Percentiles rank a stretch among this genome's conserved stretches.
Conservation (phyloP, 2,113 vertebrate genomes). For the Gopherus evgoodei region DNA sequence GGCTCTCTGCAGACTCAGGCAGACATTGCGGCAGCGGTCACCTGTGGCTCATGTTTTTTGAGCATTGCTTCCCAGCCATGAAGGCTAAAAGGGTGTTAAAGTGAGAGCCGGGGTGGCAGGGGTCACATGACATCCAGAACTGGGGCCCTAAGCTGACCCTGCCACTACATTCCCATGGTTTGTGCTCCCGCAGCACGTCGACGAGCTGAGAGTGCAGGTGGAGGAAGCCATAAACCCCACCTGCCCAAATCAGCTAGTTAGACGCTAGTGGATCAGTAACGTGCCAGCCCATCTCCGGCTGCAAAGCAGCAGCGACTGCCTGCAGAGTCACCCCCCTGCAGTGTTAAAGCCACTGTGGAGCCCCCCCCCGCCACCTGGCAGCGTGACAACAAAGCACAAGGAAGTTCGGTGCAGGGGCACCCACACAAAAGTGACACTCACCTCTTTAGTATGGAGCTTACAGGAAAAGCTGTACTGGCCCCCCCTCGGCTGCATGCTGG, state of each 20-base stretch:
- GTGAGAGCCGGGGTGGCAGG: not conserved
- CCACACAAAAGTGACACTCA: constrained; percentile 42
- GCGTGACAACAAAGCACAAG: constrained; percentile 29
- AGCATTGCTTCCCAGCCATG: not conserved
- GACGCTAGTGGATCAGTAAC: not conserved
- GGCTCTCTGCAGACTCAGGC: not conserved
- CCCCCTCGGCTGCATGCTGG: not conserved
- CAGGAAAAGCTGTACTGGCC: not conserved
- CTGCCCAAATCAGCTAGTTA: not conserved
- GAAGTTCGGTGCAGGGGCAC: constrained; percentile 47
- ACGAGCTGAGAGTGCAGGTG: not conserved
- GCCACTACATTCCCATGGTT: not conserved
- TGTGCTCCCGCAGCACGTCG: accelerated
- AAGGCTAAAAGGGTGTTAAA: not conserved
- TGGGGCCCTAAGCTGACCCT: not conserved
- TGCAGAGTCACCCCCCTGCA: not conserved
- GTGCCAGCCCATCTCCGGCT: not conserved
- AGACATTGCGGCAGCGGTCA: not conserved
- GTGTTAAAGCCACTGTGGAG: constrained; percentile 8
- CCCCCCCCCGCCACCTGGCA: constrained; percentile 11
- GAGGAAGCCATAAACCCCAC: not conserved
- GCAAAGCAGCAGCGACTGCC: constrained; percentile 34
- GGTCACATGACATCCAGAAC: not conserved
- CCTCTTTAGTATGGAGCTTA: not conserved
- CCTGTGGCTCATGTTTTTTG: not conserved